These are phyloP conservation scores for Smittia sp. DNA, from an alignment of 2,888 invertebrate genomes.

Conservation along the genomic window DNA sequence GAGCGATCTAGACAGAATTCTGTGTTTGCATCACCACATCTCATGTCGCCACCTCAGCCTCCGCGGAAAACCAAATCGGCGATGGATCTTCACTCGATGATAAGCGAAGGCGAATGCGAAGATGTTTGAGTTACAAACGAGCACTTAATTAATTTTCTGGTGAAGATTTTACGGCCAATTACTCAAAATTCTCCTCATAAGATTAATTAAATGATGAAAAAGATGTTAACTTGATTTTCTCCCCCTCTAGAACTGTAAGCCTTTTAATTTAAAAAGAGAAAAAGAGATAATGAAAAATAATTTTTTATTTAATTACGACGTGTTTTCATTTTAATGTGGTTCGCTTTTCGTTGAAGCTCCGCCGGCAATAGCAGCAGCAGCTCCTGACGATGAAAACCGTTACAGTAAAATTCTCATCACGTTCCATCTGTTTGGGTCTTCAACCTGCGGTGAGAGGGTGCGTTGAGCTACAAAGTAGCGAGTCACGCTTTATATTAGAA, in stretches of 20 bases:
- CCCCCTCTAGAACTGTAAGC: background rate
- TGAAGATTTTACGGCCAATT: conserved; percentile 12
- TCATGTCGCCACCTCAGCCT: conserved; percentile 63
- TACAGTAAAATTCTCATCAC: too few species aligned
- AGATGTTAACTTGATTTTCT: background rate
- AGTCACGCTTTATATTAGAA: too few species aligned
- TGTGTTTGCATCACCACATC: conserved; percentile 75
- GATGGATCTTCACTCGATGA: conserved; percentile 75
- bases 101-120: conserved; percentile 52
- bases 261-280: background rate
- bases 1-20: conserved; percentile 72
- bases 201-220: background rate
- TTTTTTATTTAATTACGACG: background rate
- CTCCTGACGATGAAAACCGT: too few species aligned
- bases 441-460: too few species aligned
- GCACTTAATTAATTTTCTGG: background rate
- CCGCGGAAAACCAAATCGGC: conserved; percentile 79
- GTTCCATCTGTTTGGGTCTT: too few species aligned
- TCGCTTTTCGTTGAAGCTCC: too few species aligned
- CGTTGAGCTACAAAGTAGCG: too few species aligned
- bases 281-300: background rate
- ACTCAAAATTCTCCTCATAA: background rate
- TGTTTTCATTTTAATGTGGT: too few species aligned
- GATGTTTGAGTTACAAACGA: background rate
- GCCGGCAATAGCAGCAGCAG: too few species aligned